These are phyloP conservation scores for Brachionus angularis DNA, from an alignment of 1,140 invertebrate genomes.

Conservation along the genomic window DNA sequence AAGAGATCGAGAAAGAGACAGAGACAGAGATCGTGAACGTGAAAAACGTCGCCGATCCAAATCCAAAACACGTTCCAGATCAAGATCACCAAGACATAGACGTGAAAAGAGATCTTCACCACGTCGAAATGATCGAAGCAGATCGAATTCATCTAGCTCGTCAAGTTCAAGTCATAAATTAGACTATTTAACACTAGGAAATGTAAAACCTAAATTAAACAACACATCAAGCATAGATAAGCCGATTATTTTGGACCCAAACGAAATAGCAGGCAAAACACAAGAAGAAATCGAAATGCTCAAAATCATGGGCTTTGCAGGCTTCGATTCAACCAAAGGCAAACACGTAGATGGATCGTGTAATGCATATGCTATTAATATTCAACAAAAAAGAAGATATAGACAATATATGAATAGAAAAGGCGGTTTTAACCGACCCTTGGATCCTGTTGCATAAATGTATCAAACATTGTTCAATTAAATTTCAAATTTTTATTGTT, in stretches of 20 bases:
- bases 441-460: slow-evolving; percentile 64
- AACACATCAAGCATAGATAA: neutral
- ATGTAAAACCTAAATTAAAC: neutral
- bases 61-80: slow-evolving; percentile 2
- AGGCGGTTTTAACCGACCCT: slow-evolving; percentile 93
- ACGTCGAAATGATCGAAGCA: neutral
- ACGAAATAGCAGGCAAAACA: slow-evolving; percentile 47
- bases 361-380: slow-evolving; percentile 82
- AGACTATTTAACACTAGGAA: slow-evolving; percentile 11
- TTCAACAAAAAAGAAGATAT: slow-evolving; percentile 91
- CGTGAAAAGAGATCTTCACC: slow-evolving; percentile 9
- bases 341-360: slow-evolving; percentile 83
- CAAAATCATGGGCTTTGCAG: slow-evolving; percentile 90
- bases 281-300: slow-evolving; percentile 93
- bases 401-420: slow-evolving; percentile 97
- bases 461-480: neutral
- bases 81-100: slow-evolving; percentile 29
- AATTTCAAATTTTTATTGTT: neutral
- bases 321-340: slow-evolving; percentile 85
- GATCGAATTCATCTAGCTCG: neutral
- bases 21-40: slow-evolving; percentile 4
- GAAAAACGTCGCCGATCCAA: neutral
- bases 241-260: slow-evolving; percentile 24
- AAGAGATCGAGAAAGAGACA: slow-evolving; percentile 22
- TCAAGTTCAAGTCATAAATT: neutral